Evolutionary conservation across 1,140 invertebrate species (phyloP).

Genomic region (Drosophila tsacasi): DNA sequence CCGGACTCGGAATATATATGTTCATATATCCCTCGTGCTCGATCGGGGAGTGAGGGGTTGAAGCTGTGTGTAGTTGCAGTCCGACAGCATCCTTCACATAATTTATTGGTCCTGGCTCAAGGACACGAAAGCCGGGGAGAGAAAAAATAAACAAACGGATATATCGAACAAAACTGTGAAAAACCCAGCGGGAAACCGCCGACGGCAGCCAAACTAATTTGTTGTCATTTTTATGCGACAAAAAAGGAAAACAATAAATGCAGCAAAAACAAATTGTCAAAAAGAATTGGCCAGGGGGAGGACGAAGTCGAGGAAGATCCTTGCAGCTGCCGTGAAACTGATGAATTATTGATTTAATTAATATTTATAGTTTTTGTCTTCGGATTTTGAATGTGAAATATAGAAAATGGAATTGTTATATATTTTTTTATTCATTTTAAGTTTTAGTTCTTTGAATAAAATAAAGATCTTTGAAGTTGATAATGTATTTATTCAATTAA

Average conservation of each 20-base stretch:
- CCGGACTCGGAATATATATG: conserved; percentile 7
- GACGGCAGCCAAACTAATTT: conserved; percentile 78
- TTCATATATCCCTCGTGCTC: conserved; percentile 27
- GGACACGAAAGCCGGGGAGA: conserved; percentile 50
- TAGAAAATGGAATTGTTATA: not conserved
- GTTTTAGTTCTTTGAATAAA: not conserved
- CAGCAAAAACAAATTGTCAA: conserved; percentile 58
- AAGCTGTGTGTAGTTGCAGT: conserved; percentile 14
- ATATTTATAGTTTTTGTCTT: conserved; percentile 10
- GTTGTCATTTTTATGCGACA: conserved; percentile 82
- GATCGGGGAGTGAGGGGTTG: conserved; percentile 62
- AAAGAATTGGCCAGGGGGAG: not conserved
- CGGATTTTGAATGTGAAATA: not conserved
- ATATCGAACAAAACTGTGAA: conserved; percentile 68
- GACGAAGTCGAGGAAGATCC: conserved; percentile 12
- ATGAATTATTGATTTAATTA: conserved; percentile 35
- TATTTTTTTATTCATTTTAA: not conserved
- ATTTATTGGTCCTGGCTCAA: conserved; percentile 73
- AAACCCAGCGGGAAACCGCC: conserved; percentile 78
- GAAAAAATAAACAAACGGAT: conserved; percentile 39
- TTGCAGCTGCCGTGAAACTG: conserved; percentile 64
- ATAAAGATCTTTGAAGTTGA: not conserved
- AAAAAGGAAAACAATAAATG: conserved; percentile 76
- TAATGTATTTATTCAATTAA: not conserved
- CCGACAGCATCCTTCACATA: conserved; percentile 74